Conservation (phyloP, 2,888 invertebrate genomes). For the Scelioninae gen. 2 region DNA sequence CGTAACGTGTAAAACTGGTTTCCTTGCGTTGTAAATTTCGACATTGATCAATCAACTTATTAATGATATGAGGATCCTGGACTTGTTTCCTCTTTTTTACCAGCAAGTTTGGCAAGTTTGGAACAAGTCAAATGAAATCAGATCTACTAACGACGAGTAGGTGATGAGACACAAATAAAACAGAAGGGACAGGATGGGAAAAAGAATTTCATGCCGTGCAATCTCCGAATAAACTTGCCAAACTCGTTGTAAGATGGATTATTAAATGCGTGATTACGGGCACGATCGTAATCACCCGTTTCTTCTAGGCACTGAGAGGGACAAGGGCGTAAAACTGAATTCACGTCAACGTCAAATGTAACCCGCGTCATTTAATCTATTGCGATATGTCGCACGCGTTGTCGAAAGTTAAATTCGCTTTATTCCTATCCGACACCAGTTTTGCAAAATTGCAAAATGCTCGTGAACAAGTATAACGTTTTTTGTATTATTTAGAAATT, state of each 20-base stretch:
- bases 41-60: constrained; percentile 52
- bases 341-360: constrained; percentile 8
- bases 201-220: constrained; percentile 32
- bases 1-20: constrained; percentile 44
- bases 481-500: too few relatives aligned
- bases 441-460: too few relatives aligned
- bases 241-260: constrained; percentile 45
- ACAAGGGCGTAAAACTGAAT: constrained; percentile 14
- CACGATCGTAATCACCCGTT: constrained; percentile 30
- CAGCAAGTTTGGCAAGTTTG: constrained; percentile 50
- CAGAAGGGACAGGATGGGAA: constrained; percentile 12
- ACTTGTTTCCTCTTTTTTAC: constrained; percentile 31
- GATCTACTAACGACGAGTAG: constrained; percentile 36
- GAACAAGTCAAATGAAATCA: constrained; percentile 42
- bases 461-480: too few relatives aligned
- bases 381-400: neutral
- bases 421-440: too few relatives aligned
- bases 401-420: neutral
- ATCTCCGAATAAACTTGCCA: constrained; percentile 42
- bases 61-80: constrained; percentile 47
- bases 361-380: neutral
- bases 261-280: constrained; percentile 36
- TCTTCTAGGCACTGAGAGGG: constrained; percentile 21
- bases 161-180: constrained; percentile 34
- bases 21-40: constrained; percentile 42